Evolutionary conservation across 2,888 invertebrate species (phyloP).

Genomic region (Dichetophora obliterata): DNA sequence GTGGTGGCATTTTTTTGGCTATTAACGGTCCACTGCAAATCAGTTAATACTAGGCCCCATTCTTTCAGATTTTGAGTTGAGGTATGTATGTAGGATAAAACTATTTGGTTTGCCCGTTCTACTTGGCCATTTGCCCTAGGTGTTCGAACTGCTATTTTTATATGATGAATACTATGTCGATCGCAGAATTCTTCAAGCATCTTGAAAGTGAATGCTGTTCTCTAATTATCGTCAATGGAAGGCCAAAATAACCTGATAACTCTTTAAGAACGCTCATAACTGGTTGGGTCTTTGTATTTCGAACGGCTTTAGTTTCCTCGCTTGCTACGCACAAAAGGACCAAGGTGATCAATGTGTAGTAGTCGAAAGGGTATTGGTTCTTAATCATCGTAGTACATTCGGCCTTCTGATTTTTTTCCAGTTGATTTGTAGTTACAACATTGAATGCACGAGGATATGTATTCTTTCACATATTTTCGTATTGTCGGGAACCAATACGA

Average conservation of each 20-base stretch:
- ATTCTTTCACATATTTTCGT: too few relatives aligned
- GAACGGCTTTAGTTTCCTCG: too few relatives aligned
- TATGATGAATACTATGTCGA: background rate
- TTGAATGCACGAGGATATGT: too few relatives aligned
- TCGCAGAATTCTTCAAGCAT: background rate
- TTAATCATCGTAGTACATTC: too few relatives aligned
- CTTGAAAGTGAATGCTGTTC: background rate
- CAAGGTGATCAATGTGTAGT: too few relatives aligned
- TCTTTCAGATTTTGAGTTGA: background rate
- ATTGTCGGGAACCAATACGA: too few relatives aligned
- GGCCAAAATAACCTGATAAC: background rate
- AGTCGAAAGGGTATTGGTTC: too few relatives aligned
- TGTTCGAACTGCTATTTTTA: background rate
- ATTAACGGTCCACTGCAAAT: background rate
- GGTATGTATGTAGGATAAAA: background rate
- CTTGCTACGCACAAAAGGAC: too few relatives aligned
- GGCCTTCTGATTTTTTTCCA: too few relatives aligned
- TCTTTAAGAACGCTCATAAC: too few relatives aligned
- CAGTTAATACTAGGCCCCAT: background rate
- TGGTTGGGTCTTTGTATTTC: too few relatives aligned
- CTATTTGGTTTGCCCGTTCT: background rate
- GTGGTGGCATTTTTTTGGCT: background rate
- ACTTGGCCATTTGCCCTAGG: background rate
- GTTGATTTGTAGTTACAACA: too few relatives aligned
- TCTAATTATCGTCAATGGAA: background rate